These are phyloP conservation scores for Spinus pinus DNA, from an alignment of 2,797 vertebrate species.

Conservation along the genomic window DNA sequence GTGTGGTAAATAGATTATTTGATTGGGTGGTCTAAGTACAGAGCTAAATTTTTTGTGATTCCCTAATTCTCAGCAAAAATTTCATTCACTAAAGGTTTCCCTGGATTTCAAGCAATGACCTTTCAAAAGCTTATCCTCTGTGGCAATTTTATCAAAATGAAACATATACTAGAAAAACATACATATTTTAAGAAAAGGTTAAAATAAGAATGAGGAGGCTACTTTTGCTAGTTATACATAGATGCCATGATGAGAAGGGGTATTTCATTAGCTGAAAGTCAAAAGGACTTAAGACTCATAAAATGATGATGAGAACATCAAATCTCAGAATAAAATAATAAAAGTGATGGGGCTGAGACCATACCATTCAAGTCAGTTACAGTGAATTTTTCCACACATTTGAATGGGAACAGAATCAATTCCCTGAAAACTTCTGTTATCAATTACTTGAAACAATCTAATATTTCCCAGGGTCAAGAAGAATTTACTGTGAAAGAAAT, in stretches of 20 bases:
- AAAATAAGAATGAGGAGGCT: background rate
- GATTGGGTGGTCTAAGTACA: background rate
- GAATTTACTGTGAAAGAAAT: slow-evolving; percentile 17
- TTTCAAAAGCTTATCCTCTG: background rate
- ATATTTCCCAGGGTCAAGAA: background rate
- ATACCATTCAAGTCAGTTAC: background rate
- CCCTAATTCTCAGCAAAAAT: background rate
- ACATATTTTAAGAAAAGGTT: background rate
- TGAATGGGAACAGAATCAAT: background rate
- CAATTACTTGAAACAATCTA: slow-evolving; percentile 30
- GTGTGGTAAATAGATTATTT: background rate
- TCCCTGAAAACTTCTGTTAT: slow-evolving; percentile 5
- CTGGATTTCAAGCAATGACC: background rate
- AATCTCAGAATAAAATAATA: background rate
- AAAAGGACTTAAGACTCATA: background rate
- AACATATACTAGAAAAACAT: background rate
- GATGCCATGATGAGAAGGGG: background rate
- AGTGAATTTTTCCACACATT: background rate
- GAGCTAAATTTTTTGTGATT: background rate
- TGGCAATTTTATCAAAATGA: background rate
- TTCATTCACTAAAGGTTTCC: background rate
- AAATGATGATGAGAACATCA: background rate
- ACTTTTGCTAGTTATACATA: background rate
- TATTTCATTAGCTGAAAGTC: background rate
- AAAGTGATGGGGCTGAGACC: background rate